Evolutionary conservation across 2,888 invertebrate species (phyloP).

Genomic region (Eupithecia dodoneata): DNA sequence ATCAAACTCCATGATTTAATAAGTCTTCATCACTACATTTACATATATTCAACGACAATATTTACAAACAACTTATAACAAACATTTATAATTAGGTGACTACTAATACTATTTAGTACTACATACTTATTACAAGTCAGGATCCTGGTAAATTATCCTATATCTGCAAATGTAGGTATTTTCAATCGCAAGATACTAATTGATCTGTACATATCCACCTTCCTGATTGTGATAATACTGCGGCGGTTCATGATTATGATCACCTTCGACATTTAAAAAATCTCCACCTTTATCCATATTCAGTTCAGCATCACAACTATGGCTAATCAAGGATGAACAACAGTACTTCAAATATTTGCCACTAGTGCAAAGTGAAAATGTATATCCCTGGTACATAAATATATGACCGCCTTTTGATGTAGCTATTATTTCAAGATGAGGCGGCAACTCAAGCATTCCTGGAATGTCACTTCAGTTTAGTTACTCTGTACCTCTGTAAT

Average conservation of each 20-base stretch:
- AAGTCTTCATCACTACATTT: not conserved
- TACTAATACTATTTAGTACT: not conserved
- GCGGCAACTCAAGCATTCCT: not conserved
- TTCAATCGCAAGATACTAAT: not conserved
- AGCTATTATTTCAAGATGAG: not conserved
- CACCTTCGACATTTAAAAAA: constrained; percentile 35
- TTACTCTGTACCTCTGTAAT: not conserved
- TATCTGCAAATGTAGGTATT: not conserved
- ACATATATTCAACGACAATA: not conserved
- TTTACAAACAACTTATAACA: not conserved
- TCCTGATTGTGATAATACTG: constrained; percentile 6
- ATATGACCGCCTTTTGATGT: constrained; percentile 18
- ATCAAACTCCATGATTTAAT: not conserved
- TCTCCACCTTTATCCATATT: constrained; percentile 41
- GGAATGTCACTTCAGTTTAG: constrained; percentile 3
- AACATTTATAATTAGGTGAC: not conserved
- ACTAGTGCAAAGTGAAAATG: constrained; percentile 19
- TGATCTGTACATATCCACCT: not conserved
- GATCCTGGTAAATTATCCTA: not conserved
- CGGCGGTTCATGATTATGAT: constrained; percentile 28
- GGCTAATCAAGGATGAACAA: constrained; percentile 33
- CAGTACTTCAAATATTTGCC: constrained; percentile 12
- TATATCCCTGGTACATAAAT: constrained; percentile 26
- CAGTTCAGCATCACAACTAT: constrained; percentile 36
- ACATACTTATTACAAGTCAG: not conserved